Evolutionary conservation across 2,113 vertebrate genomes (phyloP).

Genomic region (Oostethus manadensis): DNA sequence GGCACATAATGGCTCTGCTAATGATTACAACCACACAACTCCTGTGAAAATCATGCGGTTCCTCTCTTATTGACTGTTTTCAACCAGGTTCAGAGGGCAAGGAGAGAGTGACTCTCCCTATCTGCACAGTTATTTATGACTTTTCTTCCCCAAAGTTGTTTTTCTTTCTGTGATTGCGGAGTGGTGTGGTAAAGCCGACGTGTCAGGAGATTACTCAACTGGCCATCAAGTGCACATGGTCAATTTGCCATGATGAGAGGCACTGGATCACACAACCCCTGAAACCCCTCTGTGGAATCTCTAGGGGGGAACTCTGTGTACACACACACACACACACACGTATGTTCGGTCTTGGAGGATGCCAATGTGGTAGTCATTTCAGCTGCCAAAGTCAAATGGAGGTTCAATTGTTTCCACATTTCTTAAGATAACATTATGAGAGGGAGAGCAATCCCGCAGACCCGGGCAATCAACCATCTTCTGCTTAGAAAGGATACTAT

Average conservation of each 20-base stretch:
- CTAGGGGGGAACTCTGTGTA: slow-evolving; percentile 28
- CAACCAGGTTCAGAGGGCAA: slow-evolving; percentile 62
- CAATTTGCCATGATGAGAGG: slow-evolving; percentile 72
- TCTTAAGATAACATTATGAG: slow-evolving; percentile 77
- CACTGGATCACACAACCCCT: slow-evolving; percentile 56
- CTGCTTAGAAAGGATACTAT: slow-evolving; percentile 59
- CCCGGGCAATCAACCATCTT: slow-evolving; percentile 59
- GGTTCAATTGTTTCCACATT: slow-evolving; percentile 75
- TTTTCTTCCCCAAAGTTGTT: slow-evolving; percentile 68
- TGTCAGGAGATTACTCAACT: slow-evolving; percentile 68
- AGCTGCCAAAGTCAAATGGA: slow-evolving; percentile 64
- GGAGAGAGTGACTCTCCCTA: slow-evolving; percentile 61
- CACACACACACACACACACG: slow-evolving; percentile 29
- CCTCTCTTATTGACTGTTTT: slow-evolving; percentile 65
- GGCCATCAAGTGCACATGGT: slow-evolving; percentile 67
- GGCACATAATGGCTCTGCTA: slow-evolving; percentile 49
- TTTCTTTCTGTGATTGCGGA: slow-evolving; percentile 69
- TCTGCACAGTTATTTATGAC: slow-evolving; percentile 67
- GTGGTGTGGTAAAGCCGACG: slow-evolving; percentile 66
- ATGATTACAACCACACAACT: slow-evolving; percentile 55
- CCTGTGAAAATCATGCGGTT: slow-evolving; percentile 46
- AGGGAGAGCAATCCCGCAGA: slow-evolving; percentile 51
- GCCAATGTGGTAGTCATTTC: slow-evolving; percentile 77
- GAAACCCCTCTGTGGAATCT: slow-evolving; percentile 59
- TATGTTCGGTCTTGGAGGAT: slow-evolving; percentile 17